These are phyloP conservation scores for Leptarthrus brevirostris DNA, from an alignment of 2,888 invertebrate species.

Conservation along the genomic window DNA sequence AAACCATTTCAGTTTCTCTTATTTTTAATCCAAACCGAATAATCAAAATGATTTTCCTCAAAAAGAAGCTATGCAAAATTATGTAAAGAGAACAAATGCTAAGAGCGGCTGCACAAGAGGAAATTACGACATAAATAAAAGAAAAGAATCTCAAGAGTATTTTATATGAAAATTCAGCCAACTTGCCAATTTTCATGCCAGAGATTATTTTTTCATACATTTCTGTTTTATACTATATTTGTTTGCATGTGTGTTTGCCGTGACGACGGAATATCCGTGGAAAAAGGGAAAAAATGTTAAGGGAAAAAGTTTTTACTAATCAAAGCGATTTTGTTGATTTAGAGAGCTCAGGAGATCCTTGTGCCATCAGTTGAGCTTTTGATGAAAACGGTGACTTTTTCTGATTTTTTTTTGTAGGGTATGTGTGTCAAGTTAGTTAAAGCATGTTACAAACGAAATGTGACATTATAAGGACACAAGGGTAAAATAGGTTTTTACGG, in stretches of 20 bases:
- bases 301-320: conserved; percentile 24
- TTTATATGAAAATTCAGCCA: conserved; percentile 5
- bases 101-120: background rate
- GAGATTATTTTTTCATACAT: conserved; percentile 23
- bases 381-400: too few relatives aligned
- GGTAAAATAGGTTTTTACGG: too few relatives aligned
- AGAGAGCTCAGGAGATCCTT: background rate
- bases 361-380: too few relatives aligned
- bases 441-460: too few relatives aligned
- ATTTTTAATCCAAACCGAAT: conserved; percentile 3
- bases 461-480: too few relatives aligned
- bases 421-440: too few relatives aligned
- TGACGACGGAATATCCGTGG: conserved; percentile 1
- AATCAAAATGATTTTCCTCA: conserved; percentile 13
- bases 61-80: conserved; percentile 20
- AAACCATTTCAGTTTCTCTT: background rate
- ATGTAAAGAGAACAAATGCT: too few relatives aligned
- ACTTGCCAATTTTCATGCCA: conserved; percentile 21
- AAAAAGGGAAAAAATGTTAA: background rate
- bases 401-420: too few relatives aligned
- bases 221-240: background rate
- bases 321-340: conserved; percentile 30
- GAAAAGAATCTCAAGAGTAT: background rate
- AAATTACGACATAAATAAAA: background rate
- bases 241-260: background rate